Conservation (phyloP, 2,797 vertebrate species). For the Poeciliopsis presidionis region DNA sequence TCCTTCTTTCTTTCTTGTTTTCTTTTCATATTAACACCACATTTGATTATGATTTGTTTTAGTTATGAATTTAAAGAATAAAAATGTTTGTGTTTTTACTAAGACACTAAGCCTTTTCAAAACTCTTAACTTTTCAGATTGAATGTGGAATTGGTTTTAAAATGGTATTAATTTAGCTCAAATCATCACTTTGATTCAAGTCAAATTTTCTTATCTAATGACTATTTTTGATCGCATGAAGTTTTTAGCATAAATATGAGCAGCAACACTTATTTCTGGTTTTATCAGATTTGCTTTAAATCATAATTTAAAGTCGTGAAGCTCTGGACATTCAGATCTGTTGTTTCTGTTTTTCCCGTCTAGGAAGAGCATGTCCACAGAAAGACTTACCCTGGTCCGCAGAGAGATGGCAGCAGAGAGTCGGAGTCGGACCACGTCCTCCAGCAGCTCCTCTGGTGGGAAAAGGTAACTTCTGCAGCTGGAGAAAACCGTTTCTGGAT, state of each 20-base stretch:
- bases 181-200: background rate
- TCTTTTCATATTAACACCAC: background rate
- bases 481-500: background rate
- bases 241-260: background rate
- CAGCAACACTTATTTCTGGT: background rate
- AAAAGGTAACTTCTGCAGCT: constrained; percentile 71
- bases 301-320: background rate
- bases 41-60: too few species aligned
- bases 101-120: background rate
- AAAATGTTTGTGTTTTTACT: background rate
- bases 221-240: background rate
- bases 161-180: background rate
- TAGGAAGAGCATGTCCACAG: constrained; percentile 89
- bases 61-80: background rate
- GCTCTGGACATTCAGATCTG: background rate
- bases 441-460: constrained; percentile 85
- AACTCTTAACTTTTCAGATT: background rate
- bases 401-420: constrained; percentile 82
- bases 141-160: background rate
- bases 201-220: background rate
- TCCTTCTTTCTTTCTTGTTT: background rate
- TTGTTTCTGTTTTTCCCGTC: background rate
- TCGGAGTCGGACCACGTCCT: constrained; percentile 87
- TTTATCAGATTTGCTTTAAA: too few species aligned
- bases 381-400: constrained; percentile 85